phyloP scores from a whole-genome alignment of 2,888 invertebrate species.

The Antheraea assamensis region DNA sequence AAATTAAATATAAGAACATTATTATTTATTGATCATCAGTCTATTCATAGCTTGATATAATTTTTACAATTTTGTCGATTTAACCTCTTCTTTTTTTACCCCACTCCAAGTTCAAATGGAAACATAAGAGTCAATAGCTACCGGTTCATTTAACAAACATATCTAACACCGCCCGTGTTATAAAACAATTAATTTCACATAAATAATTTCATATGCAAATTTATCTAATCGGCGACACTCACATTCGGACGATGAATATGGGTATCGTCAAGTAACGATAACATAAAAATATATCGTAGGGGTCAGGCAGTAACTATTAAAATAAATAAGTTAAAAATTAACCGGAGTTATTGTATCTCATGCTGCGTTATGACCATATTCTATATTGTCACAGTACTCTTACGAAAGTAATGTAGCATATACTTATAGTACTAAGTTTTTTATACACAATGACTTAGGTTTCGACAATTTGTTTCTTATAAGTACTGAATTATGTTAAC shows the following conservation, averaged over 20 bases:
- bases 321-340: slow-evolving; percentile 78
- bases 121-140: slow-evolving; percentile 71
- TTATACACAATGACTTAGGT: slow-evolving; percentile 83
- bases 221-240: slow-evolving; percentile 44
- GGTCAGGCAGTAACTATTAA: slow-evolving; percentile 54
- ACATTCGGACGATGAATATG: slow-evolving; percentile 38
- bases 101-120: slow-evolving; percentile 63
- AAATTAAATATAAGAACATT: slow-evolving; percentile 80
- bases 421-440: slow-evolving; percentile 74
- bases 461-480: slow-evolving; percentile 82
- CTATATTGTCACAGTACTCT: slow-evolving; percentile 76
- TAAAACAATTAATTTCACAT: slow-evolving; percentile 69
- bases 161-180: slow-evolving; percentile 61
- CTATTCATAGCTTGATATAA: slow-evolving; percentile 80
- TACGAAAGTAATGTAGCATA: slow-evolving; percentile 78
- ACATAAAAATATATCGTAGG: slow-evolving; percentile 43
- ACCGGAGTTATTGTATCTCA: slow-evolving; percentile 59
- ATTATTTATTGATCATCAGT: slow-evolving; percentile 80
- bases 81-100: slow-evolving; percentile 70
- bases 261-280: slow-evolving; percentile 42
- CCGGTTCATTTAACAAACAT: slow-evolving; percentile 53
- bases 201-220: slow-evolving; percentile 61
- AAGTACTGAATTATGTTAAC: slow-evolving; percentile 75
- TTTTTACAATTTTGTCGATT: slow-evolving; percentile 80
- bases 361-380: slow-evolving; percentile 68